These are phyloP conservation scores for Drosophila punjabiensis DNA, from an alignment of 1,140 invertebrate genomes.

Conservation along the genomic window DNA sequence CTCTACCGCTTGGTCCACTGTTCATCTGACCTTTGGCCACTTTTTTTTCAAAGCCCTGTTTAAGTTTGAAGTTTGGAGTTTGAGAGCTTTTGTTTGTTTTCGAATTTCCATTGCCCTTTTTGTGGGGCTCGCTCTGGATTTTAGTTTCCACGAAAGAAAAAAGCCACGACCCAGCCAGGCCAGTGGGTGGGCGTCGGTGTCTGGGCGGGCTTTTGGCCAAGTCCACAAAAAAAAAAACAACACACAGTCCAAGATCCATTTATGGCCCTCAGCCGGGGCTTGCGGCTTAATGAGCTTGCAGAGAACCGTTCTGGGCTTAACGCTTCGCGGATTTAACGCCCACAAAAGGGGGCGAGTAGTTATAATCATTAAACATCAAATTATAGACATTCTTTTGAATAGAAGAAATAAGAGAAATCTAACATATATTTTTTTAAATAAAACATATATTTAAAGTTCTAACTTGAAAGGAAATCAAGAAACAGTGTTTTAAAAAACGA, in stretches of 20 bases:
- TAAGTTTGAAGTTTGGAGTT: conserved; percentile 9
- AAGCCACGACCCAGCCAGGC: neutral
- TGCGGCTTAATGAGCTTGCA: conserved; percentile 35
- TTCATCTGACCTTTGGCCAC: conserved; percentile 48
- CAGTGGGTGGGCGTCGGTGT: conserved; percentile 11
- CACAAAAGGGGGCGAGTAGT: conserved; percentile 6
- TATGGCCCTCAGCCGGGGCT: conserved; percentile 8
- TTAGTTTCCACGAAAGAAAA: conserved; percentile 4
- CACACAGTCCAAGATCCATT: conserved; percentile 22
- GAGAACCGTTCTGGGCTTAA: conserved; percentile 44
- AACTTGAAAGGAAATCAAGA: neutral
- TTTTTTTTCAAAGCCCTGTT: conserved; percentile 11
- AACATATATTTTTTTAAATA: neutral
- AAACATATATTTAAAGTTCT: too few relatives aligned
- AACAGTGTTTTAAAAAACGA: too few relatives aligned
- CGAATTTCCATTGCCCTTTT: conserved; percentile 32
- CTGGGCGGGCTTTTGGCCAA: neutral
- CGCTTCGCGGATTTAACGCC: conserved; percentile 42
- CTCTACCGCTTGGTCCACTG: conserved; percentile 8
- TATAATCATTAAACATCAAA: neutral
- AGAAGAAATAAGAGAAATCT: neutral
- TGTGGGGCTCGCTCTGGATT: neutral
- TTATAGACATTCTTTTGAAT: neutral
- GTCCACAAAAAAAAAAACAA: too few relatives aligned
- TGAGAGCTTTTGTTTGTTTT: conserved; percentile 21